phyloP scores from a whole-genome alignment of 1,140 invertebrate genomes.

The Pseudobourletiella spinata region DNA sequence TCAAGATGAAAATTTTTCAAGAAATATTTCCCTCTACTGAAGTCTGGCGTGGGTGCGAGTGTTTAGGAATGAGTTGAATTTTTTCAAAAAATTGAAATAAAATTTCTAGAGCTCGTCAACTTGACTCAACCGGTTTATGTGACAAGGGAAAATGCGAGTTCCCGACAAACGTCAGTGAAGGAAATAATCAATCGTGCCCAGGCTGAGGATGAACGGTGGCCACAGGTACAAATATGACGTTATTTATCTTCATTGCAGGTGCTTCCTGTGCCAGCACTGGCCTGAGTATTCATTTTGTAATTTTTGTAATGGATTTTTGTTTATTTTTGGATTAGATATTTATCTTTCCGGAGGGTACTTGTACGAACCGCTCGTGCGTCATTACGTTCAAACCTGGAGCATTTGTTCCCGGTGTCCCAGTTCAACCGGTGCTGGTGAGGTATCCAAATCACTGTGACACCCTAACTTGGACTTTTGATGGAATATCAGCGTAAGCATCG shows the following conservation, averaged over 20 bases:
- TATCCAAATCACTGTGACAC: conserved; percentile 89
- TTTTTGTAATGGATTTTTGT: too few relatives aligned
- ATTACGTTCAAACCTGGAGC: conserved; percentile 93
- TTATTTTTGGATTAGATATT: too few relatives aligned
- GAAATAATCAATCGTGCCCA: conserved; percentile 78
- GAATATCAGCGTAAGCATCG: conserved; percentile 89
- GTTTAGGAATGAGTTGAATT: neutral
- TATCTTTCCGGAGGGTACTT: conserved; percentile 93
- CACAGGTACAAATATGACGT: conserved; percentile 66
- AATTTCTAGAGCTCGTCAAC: conserved; percentile 67
- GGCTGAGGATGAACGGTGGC: conserved; percentile 70
- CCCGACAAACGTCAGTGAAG: conserved; percentile 78
- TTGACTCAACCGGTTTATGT: conserved; percentile 93
- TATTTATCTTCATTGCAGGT: too few relatives aligned
- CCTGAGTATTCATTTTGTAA: too few relatives aligned
- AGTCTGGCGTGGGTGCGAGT: too few relatives aligned
- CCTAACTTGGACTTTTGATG: conserved; percentile 96
- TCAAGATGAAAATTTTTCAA: neutral
- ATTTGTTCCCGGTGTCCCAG: conserved; percentile 67
- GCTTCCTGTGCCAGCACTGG: too few relatives aligned
- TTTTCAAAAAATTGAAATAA: neutral
- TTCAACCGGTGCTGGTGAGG: conserved; percentile 85
- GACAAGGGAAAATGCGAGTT: conserved; percentile 82
- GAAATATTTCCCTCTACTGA: neutral
- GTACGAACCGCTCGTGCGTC: conserved; percentile 83